Evolutionary conservation across 2,888 invertebrate species (phyloP).

Genomic region (Iphiclides podalirius): DNA sequence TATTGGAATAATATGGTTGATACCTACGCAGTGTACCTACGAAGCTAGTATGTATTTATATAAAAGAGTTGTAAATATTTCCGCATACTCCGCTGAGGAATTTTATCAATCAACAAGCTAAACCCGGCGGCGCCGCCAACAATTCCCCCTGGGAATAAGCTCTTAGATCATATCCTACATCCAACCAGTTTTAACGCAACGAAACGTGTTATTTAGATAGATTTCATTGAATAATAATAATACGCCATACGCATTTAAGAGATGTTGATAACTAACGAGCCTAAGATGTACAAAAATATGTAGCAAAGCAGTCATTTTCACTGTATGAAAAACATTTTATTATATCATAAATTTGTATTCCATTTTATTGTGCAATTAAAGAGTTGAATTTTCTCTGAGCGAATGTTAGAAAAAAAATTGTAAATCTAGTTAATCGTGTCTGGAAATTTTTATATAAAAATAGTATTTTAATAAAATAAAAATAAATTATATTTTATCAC

Average conservation of each 20-base stretch:
- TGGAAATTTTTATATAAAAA: too few species aligned
- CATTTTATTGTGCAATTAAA: too few species aligned
- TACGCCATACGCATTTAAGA: background rate
- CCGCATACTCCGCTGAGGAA: conserved; percentile 7
- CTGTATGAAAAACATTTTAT: too few species aligned
- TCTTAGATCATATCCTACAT: conserved; percentile 20
- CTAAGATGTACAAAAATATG: too few species aligned
- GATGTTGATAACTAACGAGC: conserved; percentile 1
- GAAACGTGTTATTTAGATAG: conserved; percentile 16
- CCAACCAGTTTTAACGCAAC: conserved; percentile 14
- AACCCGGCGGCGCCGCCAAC: conserved; percentile 13
- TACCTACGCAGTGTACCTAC: too few species aligned
- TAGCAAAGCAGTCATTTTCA: too few species aligned
- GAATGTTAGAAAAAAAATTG: too few species aligned
- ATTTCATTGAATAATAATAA: conserved; percentile 22
- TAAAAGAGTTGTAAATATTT: conserved; percentile 1
- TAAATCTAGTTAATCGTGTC: too few species aligned
- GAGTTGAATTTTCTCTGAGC: too few species aligned
- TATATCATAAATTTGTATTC: too few species aligned
- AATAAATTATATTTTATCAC: background rate
- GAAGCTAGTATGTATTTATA: too few species aligned
- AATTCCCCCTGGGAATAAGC: conserved; percentile 10
- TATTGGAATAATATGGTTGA: too few species aligned
- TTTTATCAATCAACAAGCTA: conserved; percentile 21
- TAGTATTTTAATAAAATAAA: background rate